Evolutionary conservation across 2,888 invertebrate species (phyloP).

Genomic region (Mythimna ferrago): DNA sequence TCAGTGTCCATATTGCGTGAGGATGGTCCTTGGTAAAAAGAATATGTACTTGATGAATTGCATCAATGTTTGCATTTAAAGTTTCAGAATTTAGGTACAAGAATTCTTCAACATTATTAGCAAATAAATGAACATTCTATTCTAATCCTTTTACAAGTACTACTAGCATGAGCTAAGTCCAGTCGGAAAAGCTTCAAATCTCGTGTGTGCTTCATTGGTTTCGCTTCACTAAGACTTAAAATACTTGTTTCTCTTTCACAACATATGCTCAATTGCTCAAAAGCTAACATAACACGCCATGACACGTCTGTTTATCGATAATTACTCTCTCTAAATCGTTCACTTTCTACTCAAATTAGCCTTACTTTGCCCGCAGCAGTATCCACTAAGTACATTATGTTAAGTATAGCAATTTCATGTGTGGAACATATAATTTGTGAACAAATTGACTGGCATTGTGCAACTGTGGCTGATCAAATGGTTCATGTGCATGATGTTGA

Average conservation of each 20-base stretch:
- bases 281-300: slow-evolving; percentile 41
- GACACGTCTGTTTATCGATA: slow-evolving; percentile 62
- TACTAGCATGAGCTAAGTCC: neutral
- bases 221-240: slow-evolving; percentile 1
- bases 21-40: neutral
- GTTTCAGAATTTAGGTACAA: too few species aligned
- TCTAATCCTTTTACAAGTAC: neutral
- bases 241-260: slow-evolving; percentile 11
- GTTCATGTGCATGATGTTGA: slow-evolving; percentile 55
- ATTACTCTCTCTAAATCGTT: slow-evolving; percentile 64
- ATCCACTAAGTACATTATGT: slow-evolving; percentile 54
- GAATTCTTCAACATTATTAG: too few species aligned
- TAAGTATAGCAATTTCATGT: slow-evolving; percentile 66
- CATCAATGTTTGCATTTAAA: too few species aligned
- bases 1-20: neutral
- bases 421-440: slow-evolving; percentile 71
- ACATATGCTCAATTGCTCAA: slow-evolving; percentile 31
- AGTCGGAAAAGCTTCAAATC: neutral
- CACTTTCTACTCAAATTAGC: slow-evolving; percentile 73
- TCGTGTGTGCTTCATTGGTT: neutral
- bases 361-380: slow-evolving; percentile 59
- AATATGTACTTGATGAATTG: too few species aligned
- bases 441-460: slow-evolving; percentile 72
- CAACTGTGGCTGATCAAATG: slow-evolving; percentile 66
- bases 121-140: too few species aligned